Evolutionary conservation across 1,140 invertebrate species (phyloP), one percentile per base, ranked within the genome.

Genomic region (Drosophila truncata): DNA sequence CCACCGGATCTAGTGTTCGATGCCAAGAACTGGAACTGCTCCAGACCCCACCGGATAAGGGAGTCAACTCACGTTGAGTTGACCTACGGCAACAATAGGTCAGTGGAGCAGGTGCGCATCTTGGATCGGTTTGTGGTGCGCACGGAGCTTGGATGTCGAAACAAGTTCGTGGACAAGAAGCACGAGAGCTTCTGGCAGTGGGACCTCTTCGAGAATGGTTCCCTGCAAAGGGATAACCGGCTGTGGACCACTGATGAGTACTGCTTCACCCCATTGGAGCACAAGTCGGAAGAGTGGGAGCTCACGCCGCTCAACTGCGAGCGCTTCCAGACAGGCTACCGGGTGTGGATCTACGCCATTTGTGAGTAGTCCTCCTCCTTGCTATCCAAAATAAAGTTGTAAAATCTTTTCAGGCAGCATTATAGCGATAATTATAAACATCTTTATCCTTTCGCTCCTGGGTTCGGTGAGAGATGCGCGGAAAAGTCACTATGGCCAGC

Each of bases 341-440:
- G 91, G 2, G 78, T 92, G 5, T 92, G 91, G 91, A 92, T 92
- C 47, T 92, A 91, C 67, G 90, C 81, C 11, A 92, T 92, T n/a
- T 91, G 91, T 91, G 33, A 72, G 90, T 50, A 4, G 1, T 14
- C 18, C 2, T 8, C 5, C 4, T 8, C 13, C 9, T 10, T 2
- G 8, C 4, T 10, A 6, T 7, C 23, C 27, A 20, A 60, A 31
- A 39, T 25, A 60, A 31, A 39, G 20, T 13, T 9, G 10, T 33
- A 9, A 11, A 5, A 6, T 18, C 2, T n/a, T 18, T 41, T 9
- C 44, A 92, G 91, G 91, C 72, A 77, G 81, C 46, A 80, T 82
- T 33, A 64, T 92, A n/a, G 91, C 91, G 42, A 91, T 91, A 23
- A 47, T 92, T 4, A 91, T 91, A 18, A 85, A 91, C 50, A 73